These are phyloP conservation scores for Onychostruthus taczanowskii DNA, from an alignment of 2,113 vertebrate species.

Conservation along the genomic window DNA sequence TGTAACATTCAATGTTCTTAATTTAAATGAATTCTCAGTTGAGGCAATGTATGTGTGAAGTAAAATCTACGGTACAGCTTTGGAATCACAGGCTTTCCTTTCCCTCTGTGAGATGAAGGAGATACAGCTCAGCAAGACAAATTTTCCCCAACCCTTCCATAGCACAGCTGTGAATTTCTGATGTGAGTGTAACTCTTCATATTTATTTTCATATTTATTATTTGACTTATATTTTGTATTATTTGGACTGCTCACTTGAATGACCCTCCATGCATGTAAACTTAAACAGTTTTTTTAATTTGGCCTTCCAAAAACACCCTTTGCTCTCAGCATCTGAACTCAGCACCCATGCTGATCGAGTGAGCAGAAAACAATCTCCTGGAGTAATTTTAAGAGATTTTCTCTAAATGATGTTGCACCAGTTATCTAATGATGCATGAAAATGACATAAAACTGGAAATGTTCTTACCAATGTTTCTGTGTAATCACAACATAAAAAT, in stretches of 20 bases:
- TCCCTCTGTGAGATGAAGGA: neutral
- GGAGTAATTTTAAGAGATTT: constrained; percentile 23
- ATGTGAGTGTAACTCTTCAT: neutral
- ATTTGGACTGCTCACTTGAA: neutral
- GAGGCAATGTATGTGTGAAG: neutral
- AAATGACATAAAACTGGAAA: neutral
- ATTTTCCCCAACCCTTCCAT: neutral
- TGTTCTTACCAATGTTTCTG: neutral
- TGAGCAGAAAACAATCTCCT: constrained; percentile 4
- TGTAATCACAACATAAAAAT: neutral
- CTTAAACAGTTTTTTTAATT: neutral
- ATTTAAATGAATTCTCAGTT: neutral
- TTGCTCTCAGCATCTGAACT: neutral
- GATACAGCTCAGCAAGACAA: neutral
- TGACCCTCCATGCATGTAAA: neutral
- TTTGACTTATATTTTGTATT: neutral
- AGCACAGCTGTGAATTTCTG: neutral
- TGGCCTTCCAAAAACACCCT: neutral
- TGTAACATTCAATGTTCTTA: neutral
- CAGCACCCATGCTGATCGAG: neutral
- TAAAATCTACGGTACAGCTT: neutral
- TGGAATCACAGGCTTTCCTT: neutral
- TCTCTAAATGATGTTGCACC: neutral
- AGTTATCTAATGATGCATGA: constrained; percentile 15
- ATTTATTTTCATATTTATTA: neutral